Evolutionary conservation across 1,140 invertebrate species (phyloP).

Genomic region (Acromyrmex heyeri): DNA sequence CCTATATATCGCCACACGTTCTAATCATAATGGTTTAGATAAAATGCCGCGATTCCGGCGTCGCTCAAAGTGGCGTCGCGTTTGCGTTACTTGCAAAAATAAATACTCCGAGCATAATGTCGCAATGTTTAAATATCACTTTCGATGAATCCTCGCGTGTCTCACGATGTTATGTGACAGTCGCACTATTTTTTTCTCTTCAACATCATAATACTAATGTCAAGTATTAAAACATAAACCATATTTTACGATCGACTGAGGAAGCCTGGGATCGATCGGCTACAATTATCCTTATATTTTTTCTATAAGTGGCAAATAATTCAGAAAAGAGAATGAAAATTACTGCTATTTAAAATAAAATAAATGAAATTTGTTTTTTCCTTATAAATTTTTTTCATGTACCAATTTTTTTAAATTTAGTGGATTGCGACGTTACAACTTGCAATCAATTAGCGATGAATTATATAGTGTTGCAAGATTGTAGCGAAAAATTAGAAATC

Average conservation of each 20-base stretch:
- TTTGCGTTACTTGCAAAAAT: slow-evolving; percentile 22
- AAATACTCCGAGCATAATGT: slow-evolving; percentile 39
- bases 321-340: neutral
- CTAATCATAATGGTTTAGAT: slow-evolving; percentile 48
- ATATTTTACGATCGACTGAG: neutral
- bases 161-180: slow-evolving; percentile 41
- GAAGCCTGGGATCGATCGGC: slow-evolving; percentile 11
- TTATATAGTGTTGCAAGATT: neutral
- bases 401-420: slow-evolving; percentile 1
- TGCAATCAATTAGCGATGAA: no score
- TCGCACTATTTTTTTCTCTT: slow-evolving; percentile 38
- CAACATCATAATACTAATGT: slow-evolving; percentile 16
- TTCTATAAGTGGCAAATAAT: neutral
- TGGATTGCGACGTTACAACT: neutral
- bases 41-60: slow-evolving; percentile 35
- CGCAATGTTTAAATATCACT: slow-evolving; percentile 41
- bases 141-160: slow-evolving; percentile 26
- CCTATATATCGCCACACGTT: slow-evolving; percentile 44
- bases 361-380: neutral
- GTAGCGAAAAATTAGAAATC: neutral
- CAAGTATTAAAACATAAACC: slow-evolving; percentile 16
- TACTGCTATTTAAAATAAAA: neutral
- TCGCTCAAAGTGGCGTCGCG: slow-evolving; percentile 53
- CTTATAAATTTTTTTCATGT: neutral
- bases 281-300: slow-evolving; percentile 5